Conservation (phyloP, 2,113 vertebrate species). For the Pipra filicauda region DNA sequence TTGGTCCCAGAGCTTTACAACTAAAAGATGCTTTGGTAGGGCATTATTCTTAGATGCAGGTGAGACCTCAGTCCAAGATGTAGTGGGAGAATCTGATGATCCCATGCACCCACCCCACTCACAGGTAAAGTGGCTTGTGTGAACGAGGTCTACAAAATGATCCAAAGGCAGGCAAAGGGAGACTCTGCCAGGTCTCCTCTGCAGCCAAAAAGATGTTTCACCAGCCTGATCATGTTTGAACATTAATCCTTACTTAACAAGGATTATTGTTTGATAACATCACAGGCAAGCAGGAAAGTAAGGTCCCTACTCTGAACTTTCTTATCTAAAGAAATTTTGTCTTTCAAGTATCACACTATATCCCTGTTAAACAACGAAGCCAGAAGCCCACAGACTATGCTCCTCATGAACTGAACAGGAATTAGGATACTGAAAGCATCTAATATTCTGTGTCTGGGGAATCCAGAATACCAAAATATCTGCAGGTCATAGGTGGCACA, state of each 20-base stretch:
- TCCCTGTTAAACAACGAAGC: not conserved
- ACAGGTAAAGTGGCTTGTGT: not conserved
- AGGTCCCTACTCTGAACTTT: conserved; percentile 10
- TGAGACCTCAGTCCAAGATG: not conserved
- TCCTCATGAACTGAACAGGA: not conserved
- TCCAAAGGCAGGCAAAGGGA: not conserved
- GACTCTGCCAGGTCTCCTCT: conserved; percentile 18
- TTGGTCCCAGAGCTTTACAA: not conserved
- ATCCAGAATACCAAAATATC: not conserved
- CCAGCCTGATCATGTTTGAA: conserved; percentile 46
- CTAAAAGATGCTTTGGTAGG: not conserved
- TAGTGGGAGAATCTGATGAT: not conserved
- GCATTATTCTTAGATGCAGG: not conserved
- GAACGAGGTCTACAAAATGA: not conserved
- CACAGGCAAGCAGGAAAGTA: conserved; percentile 3
- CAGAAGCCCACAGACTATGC: not conserved
- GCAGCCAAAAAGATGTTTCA: conserved; percentile 16
- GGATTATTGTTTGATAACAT: conserved; percentile 52
- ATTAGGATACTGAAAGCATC: not conserved
- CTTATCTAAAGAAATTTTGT: conserved; percentile 6
- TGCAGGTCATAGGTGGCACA: not conserved
- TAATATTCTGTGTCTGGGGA: not conserved
- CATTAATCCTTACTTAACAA: conserved; percentile 38
- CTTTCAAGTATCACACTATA: not conserved
- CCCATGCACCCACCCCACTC: not conserved